Base-by-base conservation (phyloP, 2,888 invertebrate species). In the Lepidonotus clava region DNA sequence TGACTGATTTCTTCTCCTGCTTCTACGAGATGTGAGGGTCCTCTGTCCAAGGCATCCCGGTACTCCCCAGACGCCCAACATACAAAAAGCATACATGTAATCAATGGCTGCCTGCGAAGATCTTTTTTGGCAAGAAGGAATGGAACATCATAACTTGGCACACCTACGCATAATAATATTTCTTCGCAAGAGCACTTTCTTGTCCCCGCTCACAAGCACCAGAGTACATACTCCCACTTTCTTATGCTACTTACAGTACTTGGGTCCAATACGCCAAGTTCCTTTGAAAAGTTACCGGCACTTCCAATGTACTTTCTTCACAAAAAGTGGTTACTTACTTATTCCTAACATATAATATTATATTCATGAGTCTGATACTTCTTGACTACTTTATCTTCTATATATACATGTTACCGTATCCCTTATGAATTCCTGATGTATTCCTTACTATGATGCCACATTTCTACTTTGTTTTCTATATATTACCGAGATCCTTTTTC, bases 141-240 rank as follows among this genome's bases (percentile, higher is more conserved):
- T 11, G 38, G 36, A 38, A 71, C 61, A 61, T 61, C 61, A 61
- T 71, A 71, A 71, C 71, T 71, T 71, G 71, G 71, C 71, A 38
- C 71, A 71, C 61, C 61, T 61, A 61, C 28, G 61, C 61, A 0
- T 61, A 61, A n/a, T n/a, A 46, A 18, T n/a, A 36, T 34, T 71
- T 38, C 71, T 71, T 71, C n/a, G 18, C 8, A 34, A 28, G 71
- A 34, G 71, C 36, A 71, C 71, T 21, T 38, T n/a, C 24, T 21
- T 36, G 18, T 14, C 14, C 71, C 71, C 6, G 6, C 71, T 21
- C 24, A n/a, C 71, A 71, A 71, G 71, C 34, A 71, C 36, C 36
- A 24, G 24, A 71, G 71, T 38, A 71, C 34, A 46, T 5, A 71
- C 14, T 18, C 36, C 38, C 38, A 34, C 1, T 71, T 46, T 71